Conservation (phyloP, 2,797 vertebrate species). For the Enteromius argenteus region DNA sequence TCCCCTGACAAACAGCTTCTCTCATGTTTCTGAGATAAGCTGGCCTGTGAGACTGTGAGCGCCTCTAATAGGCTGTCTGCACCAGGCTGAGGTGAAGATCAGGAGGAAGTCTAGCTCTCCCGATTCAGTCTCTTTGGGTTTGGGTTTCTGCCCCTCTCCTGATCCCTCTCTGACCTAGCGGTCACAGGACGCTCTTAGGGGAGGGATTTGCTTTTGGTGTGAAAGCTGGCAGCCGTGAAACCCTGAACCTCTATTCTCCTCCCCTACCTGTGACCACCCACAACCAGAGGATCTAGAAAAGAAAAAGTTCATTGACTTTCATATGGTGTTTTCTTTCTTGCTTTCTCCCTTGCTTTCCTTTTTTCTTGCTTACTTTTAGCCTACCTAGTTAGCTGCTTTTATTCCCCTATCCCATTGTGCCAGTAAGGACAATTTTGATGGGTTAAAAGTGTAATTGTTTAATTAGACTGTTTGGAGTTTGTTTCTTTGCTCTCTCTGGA, state of each 20-base stretch:
- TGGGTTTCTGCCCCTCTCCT: constrained; percentile 43
- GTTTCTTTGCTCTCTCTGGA: constrained; percentile 1
- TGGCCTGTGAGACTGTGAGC: constrained; percentile 36
- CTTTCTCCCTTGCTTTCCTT: constrained; percentile 3
- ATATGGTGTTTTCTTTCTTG: not conserved
- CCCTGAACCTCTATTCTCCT: constrained; percentile 24
- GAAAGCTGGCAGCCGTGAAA: constrained; percentile 48
- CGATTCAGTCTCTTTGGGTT: constrained; percentile 44
- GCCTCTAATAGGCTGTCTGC: constrained; percentile 34
- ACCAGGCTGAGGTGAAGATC: constrained; percentile 35
- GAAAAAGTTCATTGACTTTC: not conserved
- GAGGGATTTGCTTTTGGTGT: constrained; percentile 39
- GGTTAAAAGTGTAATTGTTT: not conserved
- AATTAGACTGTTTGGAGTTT: constrained; percentile 10
- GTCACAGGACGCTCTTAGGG: constrained; percentile 45
- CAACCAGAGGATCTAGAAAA: constrained; percentile 9
- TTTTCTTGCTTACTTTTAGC: not conserved
- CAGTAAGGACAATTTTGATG: not conserved
- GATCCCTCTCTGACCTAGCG: constrained; percentile 45
- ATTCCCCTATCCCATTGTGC: not conserved
- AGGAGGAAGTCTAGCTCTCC: constrained; percentile 49
- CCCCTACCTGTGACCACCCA: constrained; percentile 54
- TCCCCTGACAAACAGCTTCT: constrained; percentile 46
- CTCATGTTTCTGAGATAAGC: constrained; percentile 56
- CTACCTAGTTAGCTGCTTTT: not conserved